Evolutionary conservation across 53 echinoderm and acorn worm species (phyloP).

Genomic region (Holothuria leucospilota): DNA sequence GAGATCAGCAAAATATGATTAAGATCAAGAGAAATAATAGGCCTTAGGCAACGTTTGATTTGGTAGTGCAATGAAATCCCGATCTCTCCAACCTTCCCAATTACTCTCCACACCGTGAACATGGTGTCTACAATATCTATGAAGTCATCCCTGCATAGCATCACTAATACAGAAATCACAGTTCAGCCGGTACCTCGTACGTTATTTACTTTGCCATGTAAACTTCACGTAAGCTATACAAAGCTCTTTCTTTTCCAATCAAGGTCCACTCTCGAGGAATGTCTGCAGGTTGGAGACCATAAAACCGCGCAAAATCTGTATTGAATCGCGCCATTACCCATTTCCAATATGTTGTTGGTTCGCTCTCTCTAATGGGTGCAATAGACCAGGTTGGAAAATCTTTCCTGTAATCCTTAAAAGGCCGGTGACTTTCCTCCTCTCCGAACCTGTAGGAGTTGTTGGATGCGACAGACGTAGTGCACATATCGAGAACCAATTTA

Average conservation of each 20-base stretch:
- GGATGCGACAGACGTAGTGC: slow-evolving; percentile 24
- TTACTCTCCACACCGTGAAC: no score
- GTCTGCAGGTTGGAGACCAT: neutral
- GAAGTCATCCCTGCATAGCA: no score
- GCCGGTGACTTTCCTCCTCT: slow-evolving; percentile 12
- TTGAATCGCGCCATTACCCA: slow-evolving; percentile 36
- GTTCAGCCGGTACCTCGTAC: no score
- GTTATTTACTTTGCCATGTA: slow-evolving; percentile 9
- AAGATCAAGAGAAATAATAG: no score
- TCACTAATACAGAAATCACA: no score
- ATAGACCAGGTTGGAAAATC: slow-evolving; percentile 30
- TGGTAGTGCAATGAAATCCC: no score
- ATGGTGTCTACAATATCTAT: no score
- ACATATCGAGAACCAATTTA: slow-evolving; percentile 24
- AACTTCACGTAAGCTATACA: neutral
- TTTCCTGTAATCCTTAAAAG: slow-evolving; percentile 18
- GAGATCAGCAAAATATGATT: no score
- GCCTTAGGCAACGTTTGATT: no score
- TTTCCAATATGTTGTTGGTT: slow-evolving; percentile 32
- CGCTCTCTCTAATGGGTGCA: slow-evolving; percentile 11
- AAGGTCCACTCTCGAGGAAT: slow-evolving; percentile 15
- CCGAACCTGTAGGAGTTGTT: slow-evolving; percentile 23
- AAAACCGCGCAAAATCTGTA: neutral
- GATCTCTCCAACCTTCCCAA: no score
- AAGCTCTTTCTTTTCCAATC: slow-evolving; percentile 14